Percentiles rank a stretch among this genome's conserved stretches.
These are phyloP conservation scores for Petrolisthes manimaculis DNA, from an alignment of 2,888 invertebrate genomes.

Conservation along the genomic window DNA sequence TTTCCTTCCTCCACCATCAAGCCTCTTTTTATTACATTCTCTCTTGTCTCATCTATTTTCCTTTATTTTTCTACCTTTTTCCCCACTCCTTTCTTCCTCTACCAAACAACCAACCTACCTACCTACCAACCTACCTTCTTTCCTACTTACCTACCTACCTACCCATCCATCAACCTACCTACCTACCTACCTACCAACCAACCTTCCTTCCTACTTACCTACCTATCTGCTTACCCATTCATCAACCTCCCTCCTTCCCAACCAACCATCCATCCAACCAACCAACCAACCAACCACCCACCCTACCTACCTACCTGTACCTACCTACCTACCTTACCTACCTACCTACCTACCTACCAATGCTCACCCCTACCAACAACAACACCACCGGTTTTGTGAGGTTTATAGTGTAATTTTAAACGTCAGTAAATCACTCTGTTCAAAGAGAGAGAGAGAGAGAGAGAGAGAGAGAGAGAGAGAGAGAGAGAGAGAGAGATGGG, in stretches of 20 bases:
- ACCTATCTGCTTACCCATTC: background rate
- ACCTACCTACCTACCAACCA: background rate
- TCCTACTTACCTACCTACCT: background rate
- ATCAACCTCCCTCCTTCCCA: background rate
- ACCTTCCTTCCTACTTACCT: background rate
- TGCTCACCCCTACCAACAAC: background rate
- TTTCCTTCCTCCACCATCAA: no score
- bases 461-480: conserved; percentile 18
- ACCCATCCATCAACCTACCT: background rate
- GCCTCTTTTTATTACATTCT: no score
- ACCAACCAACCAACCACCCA: background rate
- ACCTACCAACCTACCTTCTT: background rate
- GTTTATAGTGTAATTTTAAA: background rate
- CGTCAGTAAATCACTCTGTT: background rate
- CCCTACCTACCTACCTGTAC: background rate
- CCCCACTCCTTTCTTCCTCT: background rate
- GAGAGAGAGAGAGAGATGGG: no score
- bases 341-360: background rate
- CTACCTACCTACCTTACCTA: background rate
- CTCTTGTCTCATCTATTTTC: no score
- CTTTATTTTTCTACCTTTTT: background rate
- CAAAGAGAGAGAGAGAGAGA: conserved; percentile 9
- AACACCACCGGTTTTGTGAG: background rate
- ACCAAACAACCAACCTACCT: background rate
- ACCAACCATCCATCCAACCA: background rate